A percentile compares a stretch with the other conserved stretches of the same genome.
Conservation (phyloP, 2,888 invertebrate genomes). For the Rhodophaea formosa region DNA sequence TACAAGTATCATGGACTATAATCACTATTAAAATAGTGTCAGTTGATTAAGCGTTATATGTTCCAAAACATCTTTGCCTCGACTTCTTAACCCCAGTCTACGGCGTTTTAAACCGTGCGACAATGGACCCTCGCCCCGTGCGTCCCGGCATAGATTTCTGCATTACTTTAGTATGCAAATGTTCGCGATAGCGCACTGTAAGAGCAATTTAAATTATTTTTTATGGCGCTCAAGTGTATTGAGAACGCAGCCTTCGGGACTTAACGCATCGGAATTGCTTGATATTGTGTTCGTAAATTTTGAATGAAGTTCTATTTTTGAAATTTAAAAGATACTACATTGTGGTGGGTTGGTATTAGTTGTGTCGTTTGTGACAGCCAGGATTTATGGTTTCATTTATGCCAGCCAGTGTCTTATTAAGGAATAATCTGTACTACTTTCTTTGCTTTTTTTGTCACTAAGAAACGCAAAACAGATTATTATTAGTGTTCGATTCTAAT, state of each 20-base stretch:
- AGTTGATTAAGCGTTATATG: too few relatives aligned
- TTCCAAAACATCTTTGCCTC: too few relatives aligned
- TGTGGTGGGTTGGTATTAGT: neutral
- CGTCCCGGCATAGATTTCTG: conserved; percentile 78
- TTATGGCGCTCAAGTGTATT: conserved; percentile 80
- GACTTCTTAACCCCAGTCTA: neutral
- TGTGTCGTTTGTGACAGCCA: conserved; percentile 9
- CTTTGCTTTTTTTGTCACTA: too few relatives aligned
- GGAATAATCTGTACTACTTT: too few relatives aligned
- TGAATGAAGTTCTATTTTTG: conserved; percentile 58
- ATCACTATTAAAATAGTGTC: too few relatives aligned
- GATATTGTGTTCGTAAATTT: conserved; percentile 64
- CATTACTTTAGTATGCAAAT: conserved; percentile 82
- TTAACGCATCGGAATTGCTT: conserved; percentile 53
- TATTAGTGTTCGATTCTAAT: too few relatives aligned
- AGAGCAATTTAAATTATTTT: conserved; percentile 83
- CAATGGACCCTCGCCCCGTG: conserved; percentile 54
- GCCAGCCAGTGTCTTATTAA: too few relatives aligned
- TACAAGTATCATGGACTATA: too few relatives aligned
- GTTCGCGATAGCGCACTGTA: conserved; percentile 75
- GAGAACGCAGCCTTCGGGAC: conserved; percentile 52
- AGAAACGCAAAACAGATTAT: too few relatives aligned
- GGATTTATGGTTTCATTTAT: neutral
- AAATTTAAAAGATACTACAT: conserved; percentile 40
- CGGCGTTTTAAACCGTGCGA: conserved; percentile 26